Evolutionary conservation across 30 jellyfish, hydroid and myxozoan species (phyloP).

Genomic region (Turritopsis rubra): DNA sequence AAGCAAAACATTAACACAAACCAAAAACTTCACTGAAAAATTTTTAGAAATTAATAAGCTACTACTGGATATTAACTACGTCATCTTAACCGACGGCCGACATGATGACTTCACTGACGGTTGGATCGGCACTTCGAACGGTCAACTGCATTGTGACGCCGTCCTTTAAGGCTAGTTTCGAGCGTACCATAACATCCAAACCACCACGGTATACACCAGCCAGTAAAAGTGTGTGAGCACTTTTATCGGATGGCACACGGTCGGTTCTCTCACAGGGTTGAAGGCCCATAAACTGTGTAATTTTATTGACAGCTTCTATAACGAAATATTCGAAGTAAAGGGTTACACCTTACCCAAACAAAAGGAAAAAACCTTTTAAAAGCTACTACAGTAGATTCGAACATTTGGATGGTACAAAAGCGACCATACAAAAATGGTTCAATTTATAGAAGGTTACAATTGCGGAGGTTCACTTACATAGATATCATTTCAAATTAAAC

Average conservation of each 20-base stretch:
- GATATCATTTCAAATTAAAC: no score
- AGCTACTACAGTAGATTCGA: no score
- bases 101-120: constrained; percentile 89
- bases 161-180: constrained; percentile 78
- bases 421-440: no score
- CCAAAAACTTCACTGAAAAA: neutral
- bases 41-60: neutral
- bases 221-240: constrained; percentile 82
- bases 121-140: constrained; percentile 83
- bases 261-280: constrained; percentile 96
- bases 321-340: neutral
- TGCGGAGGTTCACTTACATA: no score
- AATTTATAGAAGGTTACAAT: no score
- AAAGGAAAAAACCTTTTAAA: no score
- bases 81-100: constrained; percentile 90
- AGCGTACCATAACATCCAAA: constrained; percentile 84
- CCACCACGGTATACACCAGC: constrained; percentile 99
- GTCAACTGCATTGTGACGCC: constrained; percentile 98
- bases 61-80: no score
- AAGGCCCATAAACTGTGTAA: constrained; percentile 87
- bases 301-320: constrained; percentile 90
- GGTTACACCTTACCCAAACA: neutral
- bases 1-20: no score
- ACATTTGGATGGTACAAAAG: no score
- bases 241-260: constrained; percentile 84